These are phyloP conservation scores for Quadroppia sp. DNA, from an alignment of 2,888 invertebrate genomes.

Conservation along the genomic window DNA sequence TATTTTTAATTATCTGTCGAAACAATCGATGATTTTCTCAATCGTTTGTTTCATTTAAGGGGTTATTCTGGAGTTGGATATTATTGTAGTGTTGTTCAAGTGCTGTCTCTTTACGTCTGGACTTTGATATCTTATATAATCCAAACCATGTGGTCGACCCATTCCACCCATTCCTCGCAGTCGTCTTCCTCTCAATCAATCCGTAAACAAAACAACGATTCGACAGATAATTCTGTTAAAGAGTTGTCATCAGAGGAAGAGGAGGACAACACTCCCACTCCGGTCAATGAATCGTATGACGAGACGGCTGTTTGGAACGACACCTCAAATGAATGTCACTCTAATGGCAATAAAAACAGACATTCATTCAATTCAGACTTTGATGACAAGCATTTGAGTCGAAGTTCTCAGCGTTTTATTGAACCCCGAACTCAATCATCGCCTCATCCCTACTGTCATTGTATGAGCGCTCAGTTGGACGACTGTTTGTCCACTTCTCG, in stretches of 20 bases:
- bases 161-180: conserved; percentile 4
- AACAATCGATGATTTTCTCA: background rate
- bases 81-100: background rate
- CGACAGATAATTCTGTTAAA: background rate
- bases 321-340: background rate
- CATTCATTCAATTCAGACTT: background rate
- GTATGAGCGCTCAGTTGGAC: background rate
- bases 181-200: conserved; percentile 18
- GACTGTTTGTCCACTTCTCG: conserved; percentile 8
- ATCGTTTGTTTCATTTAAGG: background rate
- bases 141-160: background rate
- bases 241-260: conserved; percentile 28
- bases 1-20: background rate
- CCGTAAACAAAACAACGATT: background rate
- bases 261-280: conserved; percentile 14
- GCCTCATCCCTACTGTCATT: conserved; percentile 3
- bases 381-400: background rate
- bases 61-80: background rate
- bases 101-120: background rate
- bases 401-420: background rate
- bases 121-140: background rate
- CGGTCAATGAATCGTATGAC: conserved; percentile 21
- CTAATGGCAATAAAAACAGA: background rate
- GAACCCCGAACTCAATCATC: background rate
- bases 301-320: conserved; percentile 20